Conservation (phyloP, 2,888 invertebrate genomes). For the Coremacera marginata region DNA sequence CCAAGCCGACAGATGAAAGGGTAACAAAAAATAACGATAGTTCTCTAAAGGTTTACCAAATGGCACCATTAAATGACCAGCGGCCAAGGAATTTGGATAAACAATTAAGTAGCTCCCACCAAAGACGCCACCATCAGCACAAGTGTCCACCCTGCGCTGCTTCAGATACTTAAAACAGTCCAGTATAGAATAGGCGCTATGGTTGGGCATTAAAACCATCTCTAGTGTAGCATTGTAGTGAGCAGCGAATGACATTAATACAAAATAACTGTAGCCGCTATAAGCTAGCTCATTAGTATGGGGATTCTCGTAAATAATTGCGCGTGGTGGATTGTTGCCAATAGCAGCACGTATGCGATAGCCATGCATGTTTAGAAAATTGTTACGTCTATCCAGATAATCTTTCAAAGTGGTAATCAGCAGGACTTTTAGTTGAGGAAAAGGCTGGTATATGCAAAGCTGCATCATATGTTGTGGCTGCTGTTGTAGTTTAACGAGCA, state of each 20-base stretch:
- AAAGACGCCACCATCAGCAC: not conserved
- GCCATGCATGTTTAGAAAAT: not conserved
- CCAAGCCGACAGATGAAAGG: conserved; percentile 30
- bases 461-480: not conserved
- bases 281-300: not conserved
- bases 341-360: conserved; percentile 23
- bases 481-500: not conserved
- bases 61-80: conserved; percentile 26
- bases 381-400: conserved; percentile 23
- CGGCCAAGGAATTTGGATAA: not conserved
- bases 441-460: conserved; percentile 3
- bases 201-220: not conserved
- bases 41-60: not conserved
- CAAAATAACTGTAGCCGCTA: not conserved
- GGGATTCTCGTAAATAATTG: conserved; percentile 29
- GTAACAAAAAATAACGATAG: conserved; percentile 24
- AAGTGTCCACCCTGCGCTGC: conserved; percentile 5
- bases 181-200: not conserved
- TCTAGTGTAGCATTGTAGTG: conserved; percentile 32
- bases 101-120: not conserved
- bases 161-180: conserved; percentile 14
- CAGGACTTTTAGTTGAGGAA: not conserved
- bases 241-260: conserved; percentile 12
- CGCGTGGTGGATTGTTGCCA: conserved; percentile 32
- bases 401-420: not conserved